These are phyloP conservation scores for Oscheius myriophilus DNA, from an alignment of 2,888 invertebrate species.

Conservation along the genomic window DNA sequence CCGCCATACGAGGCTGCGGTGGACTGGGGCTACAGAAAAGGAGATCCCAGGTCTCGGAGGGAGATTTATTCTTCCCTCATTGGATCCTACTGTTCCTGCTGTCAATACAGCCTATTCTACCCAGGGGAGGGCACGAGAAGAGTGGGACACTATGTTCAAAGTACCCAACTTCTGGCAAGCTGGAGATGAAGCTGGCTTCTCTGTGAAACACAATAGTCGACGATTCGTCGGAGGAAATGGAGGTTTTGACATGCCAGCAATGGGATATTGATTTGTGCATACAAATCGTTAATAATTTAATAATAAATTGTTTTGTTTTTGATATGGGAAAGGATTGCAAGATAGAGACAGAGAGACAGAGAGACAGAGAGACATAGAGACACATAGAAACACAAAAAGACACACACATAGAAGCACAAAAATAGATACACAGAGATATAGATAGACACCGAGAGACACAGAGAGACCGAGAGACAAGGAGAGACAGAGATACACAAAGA, in stretches of 20 bases:
- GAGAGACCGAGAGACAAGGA: too few species aligned
- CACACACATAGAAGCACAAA: too few species aligned
- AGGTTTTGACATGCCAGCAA: conserved; percentile 59
- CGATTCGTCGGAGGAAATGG: conserved; percentile 64
- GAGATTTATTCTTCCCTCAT: conserved; percentile 60
- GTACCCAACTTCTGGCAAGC: conserved; percentile 63
- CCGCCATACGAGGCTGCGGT: conserved; percentile 59
- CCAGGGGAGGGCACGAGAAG: conserved; percentile 62
- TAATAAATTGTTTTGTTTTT: too few species aligned
- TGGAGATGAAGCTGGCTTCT: conserved; percentile 61
- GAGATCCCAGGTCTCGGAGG: conserved; percentile 58
- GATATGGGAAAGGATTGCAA: too few species aligned
- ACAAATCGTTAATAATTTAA: too few species aligned
- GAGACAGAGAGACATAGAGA: too few species aligned
- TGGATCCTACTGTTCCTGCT: conserved; percentile 63
- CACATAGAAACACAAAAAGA: too few species aligned
- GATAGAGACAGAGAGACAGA: too few species aligned
- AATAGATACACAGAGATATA: too few species aligned
- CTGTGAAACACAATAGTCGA: conserved; percentile 52
- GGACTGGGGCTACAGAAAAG: conserved; percentile 65
- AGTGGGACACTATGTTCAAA: conserved; percentile 65
- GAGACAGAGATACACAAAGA: too few species aligned
- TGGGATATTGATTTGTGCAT: conserved; percentile 31
- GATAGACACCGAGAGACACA: too few species aligned
- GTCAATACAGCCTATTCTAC: conserved; percentile 62